Conservation (phyloP, 2,888 invertebrate species). For the Celastrina argiolus region DNA sequence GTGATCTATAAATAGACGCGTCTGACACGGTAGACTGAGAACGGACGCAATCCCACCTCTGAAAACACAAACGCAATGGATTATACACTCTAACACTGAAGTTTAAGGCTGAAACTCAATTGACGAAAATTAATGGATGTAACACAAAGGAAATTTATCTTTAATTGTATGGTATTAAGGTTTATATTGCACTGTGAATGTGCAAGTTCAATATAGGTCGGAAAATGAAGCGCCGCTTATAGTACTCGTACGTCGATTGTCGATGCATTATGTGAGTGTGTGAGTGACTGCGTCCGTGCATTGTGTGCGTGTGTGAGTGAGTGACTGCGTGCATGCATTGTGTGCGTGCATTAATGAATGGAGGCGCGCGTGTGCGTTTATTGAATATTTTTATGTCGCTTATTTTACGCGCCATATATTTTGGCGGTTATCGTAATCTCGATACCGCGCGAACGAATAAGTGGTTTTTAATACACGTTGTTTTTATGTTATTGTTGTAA, state of each 20-base stretch:
- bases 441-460: neutral
- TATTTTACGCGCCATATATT: constrained; percentile 22
- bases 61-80: constrained; percentile 29
- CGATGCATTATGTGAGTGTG: constrained; percentile 57
- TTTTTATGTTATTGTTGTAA: neutral
- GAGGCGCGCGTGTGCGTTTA: constrained; percentile 20
- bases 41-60: constrained; percentile 41
- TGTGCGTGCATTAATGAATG: constrained; percentile 35
- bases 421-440: neutral
- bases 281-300: constrained; percentile 42
- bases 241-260: constrained; percentile 68
- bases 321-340: constrained; percentile 46
- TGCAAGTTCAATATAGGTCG: constrained; percentile 53
- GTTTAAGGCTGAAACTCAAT: constrained; percentile 36
- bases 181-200: constrained; percentile 37
- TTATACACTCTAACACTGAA: constrained; percentile 37
- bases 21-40: constrained; percentile 60
- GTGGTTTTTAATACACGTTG: neutral
- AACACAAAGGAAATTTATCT: constrained; percentile 25
- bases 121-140: neutral
- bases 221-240: constrained; percentile 69
- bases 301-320: constrained; percentile 37
- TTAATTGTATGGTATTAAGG: constrained; percentile 36
- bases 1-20: constrained; percentile 67
- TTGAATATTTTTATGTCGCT: constrained; percentile 6